These are phyloP conservation scores for Microctonus aethiopoides DNA, from an alignment of 2,888 invertebrate species.

Conservation along the genomic window DNA sequence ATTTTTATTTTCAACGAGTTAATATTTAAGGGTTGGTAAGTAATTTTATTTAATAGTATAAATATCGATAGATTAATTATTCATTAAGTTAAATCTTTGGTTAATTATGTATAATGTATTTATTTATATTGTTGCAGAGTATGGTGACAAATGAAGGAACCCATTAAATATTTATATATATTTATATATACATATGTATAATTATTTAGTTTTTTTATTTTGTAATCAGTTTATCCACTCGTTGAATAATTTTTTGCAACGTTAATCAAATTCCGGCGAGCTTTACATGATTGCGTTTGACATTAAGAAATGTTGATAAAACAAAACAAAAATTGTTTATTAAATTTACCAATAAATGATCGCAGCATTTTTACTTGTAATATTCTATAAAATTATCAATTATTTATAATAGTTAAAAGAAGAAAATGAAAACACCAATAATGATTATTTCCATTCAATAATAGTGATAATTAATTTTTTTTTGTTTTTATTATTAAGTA, in stretches of 20 bases:
- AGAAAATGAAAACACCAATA: conserved; percentile 27
- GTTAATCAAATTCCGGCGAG: neutral
- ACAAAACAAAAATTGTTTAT: neutral
- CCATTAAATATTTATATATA: neutral
- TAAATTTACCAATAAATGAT: neutral
- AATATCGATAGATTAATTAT: neutral
- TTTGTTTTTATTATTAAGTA: conserved; percentile 14
- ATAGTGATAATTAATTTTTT: neutral
- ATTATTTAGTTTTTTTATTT: neutral
- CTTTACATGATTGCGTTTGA: neutral
- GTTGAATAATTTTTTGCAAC: neutral
- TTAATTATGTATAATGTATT: no score
- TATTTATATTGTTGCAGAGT: neutral
- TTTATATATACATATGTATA: neutral
- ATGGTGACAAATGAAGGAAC: neutral
- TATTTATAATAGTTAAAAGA: conserved; percentile 17
- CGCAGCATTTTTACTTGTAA: neutral
- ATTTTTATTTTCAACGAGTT: neutral
- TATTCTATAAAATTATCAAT: conserved; percentile 18
- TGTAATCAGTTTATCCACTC: neutral
- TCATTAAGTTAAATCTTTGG: no score
- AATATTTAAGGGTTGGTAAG: conserved; percentile 5
- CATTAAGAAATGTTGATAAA: neutral
- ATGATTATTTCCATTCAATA: neutral
- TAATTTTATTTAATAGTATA: neutral